Conservation (phyloP, 2,888 invertebrate species). For the Drosophila paranaensis region DNA sequence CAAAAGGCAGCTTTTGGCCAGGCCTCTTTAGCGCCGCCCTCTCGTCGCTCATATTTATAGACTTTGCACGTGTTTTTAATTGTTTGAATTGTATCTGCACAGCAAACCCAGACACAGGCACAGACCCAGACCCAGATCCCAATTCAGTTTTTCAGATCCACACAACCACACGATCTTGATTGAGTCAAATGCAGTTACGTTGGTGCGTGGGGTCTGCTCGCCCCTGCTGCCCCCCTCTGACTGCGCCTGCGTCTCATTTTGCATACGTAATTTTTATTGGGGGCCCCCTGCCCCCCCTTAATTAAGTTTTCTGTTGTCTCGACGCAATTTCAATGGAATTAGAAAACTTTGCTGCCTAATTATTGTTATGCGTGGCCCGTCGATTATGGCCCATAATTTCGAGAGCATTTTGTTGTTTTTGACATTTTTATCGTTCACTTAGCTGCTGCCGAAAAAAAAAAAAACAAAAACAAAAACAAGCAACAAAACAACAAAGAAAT, state of each 20-base stretch:
- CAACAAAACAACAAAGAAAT: constrained; percentile 1
- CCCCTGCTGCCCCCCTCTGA: background rate
- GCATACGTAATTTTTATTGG: constrained; percentile 62
- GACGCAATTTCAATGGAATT: constrained; percentile 63
- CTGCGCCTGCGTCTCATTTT: constrained; percentile 34
- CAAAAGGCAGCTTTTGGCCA: background rate
- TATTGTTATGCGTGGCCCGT: constrained; percentile 65
- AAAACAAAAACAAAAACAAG: constrained; percentile 16
- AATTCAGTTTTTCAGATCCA: background rate
- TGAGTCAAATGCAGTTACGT: constrained; percentile 29
- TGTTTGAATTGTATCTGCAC: constrained; percentile 60
- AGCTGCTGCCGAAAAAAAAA: constrained; percentile 50
- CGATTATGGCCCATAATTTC: constrained; percentile 68
- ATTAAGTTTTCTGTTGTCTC: constrained; percentile 64
- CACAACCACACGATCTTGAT: constrained; percentile 18
- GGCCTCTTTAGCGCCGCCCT: constrained; percentile 1
- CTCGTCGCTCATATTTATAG: constrained; percentile 44
- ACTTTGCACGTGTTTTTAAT: constrained; percentile 52
- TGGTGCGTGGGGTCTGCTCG: constrained; percentile 36
- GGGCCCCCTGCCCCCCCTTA: constrained; percentile 26
- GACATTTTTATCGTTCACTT: constrained; percentile 79
- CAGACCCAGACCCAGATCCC: constrained; percentile 24
- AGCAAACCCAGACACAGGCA: constrained; percentile 22
- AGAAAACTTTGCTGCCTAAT: constrained; percentile 32
- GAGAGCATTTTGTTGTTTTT: constrained; percentile 64